A percentile compares a stretch with the other conserved stretches of the same genome.
phyloP scores from a whole-genome alignment of 2,888 invertebrate genomes.

The Clusia tigrina region DNA sequence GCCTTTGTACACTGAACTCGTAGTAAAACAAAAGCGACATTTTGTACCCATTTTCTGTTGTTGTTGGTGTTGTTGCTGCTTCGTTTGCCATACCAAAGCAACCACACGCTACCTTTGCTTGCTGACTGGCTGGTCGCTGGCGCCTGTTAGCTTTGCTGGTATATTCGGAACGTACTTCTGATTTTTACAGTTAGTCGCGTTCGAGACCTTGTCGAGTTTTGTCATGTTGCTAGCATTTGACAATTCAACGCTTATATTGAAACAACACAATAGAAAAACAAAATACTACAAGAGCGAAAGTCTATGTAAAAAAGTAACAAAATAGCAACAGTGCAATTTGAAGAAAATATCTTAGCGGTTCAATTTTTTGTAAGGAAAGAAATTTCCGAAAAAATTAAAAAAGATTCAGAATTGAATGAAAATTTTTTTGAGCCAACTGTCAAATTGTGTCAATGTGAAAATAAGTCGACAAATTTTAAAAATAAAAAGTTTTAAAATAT shows the following conservation, averaged over 20 bases:
- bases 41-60: slow-evolving; percentile 26
- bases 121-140: too few species aligned
- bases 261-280: slow-evolving; percentile 6
- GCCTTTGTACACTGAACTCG: too few species aligned
- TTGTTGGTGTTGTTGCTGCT: slow-evolving; percentile 27
- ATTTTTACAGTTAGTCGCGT: slow-evolving; percentile 66
- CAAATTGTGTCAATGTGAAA: slow-evolving; percentile 21
- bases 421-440: neutral
- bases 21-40: slow-evolving; percentile 12
- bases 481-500: neutral
- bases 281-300: too few species aligned
- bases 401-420: neutral
- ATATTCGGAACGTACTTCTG: slow-evolving; percentile 63
- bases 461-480: slow-evolving; percentile 26
- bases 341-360: slow-evolving; percentile 31
- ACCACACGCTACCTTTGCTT: slow-evolving; percentile 46
- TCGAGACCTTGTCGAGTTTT: slow-evolving; percentile 66
- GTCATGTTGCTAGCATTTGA: slow-evolving; percentile 59
- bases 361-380: slow-evolving; percentile 15
- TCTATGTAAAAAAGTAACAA: slow-evolving; percentile 28
- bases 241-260: slow-evolving; percentile 1
- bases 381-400: neutral
- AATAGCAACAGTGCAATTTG: slow-evolving; percentile 28
- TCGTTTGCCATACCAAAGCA: slow-evolving; percentile 14
- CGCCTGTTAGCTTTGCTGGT: too few species aligned